phyloP scores from a whole-genome alignment of 2,113 vertebrate genomes.

The Enhydra lutris region DNA sequence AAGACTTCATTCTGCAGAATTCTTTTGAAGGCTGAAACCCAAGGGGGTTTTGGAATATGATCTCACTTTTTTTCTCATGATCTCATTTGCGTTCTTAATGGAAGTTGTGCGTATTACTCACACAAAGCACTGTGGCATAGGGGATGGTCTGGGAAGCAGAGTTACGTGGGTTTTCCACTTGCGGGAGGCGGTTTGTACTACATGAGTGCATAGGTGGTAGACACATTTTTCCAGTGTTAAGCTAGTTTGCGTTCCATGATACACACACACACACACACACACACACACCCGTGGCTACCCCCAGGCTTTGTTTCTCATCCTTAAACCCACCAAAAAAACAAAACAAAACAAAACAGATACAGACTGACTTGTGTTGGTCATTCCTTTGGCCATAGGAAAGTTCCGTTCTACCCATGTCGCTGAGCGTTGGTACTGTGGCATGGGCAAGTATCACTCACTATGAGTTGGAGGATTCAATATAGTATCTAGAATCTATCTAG shows the following conservation, averaged over 20 bases:
- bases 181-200: background rate
- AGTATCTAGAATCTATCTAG: background rate
- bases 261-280: too few relatives aligned
- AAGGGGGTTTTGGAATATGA: background rate
- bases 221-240: background rate
- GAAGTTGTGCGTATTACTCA: conserved; percentile 71
- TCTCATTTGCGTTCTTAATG: conserved; percentile 75
- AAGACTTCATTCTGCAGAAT: conserved; percentile 24
- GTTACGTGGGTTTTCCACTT: conserved; percentile 52
- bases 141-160: conserved; percentile 38
- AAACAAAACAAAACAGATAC: background rate
- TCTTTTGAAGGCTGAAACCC: conserved; percentile 43
- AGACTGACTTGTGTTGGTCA: background rate
- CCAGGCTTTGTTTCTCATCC: conserved; percentile 36
- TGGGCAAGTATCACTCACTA: background rate
- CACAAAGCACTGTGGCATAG: conserved; percentile 48
- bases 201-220: background rate
- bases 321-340: background rate
- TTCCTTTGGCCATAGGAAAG: background rate
- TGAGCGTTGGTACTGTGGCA: background rate
- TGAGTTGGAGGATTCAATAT: background rate
- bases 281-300: background rate
- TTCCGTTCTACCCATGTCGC: background rate
- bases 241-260: background rate
- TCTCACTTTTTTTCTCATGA: conserved; percentile 70